These are phyloP conservation scores for Eriocheir sinensis DNA, from an alignment of 1,140 invertebrate species.

Conservation along the genomic window DNA sequence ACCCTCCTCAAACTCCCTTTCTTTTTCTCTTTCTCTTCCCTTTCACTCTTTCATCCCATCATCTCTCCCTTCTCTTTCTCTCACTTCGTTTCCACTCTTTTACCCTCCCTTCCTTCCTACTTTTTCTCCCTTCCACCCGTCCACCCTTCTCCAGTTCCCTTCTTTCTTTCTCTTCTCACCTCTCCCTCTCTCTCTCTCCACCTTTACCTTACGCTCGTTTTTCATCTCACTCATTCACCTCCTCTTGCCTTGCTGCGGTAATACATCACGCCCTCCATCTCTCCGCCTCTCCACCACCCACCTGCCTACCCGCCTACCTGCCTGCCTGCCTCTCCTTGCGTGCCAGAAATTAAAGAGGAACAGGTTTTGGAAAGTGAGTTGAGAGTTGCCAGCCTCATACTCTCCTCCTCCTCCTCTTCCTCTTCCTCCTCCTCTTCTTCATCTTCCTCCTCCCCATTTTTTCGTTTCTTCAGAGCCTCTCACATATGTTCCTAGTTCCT, in stretches of 20 bases:
- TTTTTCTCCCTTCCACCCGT: neutral
- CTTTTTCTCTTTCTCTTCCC: neutral
- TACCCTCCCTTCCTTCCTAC: neutral
- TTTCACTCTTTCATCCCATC: no score
- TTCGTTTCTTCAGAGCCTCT: no score
- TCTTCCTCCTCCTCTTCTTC: neutral
- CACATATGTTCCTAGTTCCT: no score
- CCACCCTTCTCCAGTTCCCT: no score
- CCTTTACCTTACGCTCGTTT: no score
- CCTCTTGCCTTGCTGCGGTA: no score
- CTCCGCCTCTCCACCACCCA: neutral
- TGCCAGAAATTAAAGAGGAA: constrained; percentile 1
- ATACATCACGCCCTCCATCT: no score
- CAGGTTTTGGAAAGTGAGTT: constrained; percentile 24
- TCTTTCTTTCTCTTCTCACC: neutral
- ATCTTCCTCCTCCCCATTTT: neutral
- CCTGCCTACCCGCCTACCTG: neutral
- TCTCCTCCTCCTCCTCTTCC: neutral
- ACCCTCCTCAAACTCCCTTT: neutral
- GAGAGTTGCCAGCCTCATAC: neutral
- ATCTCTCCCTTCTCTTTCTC: no score
- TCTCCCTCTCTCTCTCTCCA: neutral
- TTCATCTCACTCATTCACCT: no score
- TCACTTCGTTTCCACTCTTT: neutral
- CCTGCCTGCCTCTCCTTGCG: neutral